Evolutionary conservation across 2,888 invertebrate species (phyloP), one percentile per base, ranked within the genome.

Genomic region (Oscheius sp.): DNA sequence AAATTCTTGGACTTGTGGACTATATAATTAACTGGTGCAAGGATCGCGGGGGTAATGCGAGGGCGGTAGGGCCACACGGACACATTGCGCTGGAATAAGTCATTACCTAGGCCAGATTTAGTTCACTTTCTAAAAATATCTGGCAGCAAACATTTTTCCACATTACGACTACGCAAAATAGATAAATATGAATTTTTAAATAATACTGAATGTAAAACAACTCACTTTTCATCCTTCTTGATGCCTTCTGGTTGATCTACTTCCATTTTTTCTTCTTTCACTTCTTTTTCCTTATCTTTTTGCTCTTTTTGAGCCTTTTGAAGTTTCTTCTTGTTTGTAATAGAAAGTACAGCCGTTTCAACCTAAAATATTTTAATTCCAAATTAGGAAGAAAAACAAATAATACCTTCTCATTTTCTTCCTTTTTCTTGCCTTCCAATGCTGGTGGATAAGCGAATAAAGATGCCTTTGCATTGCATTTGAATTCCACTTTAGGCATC

Each of bases 381-480:
- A 25, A 9, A 27, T 27, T 35, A 69, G n/a, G 18, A 29, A 49
- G 9, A 5, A 12, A 61, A 73, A 58, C 46, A 0, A 25, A 27
- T 43, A 29, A 16, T 13, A 77, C 96, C 88, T 98, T 95, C 89
- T 99, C 98, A 45, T 95, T 93, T 89, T 97, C 96, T 53, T 97
- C 96, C 77, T 96, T 95, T 91, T 98, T 98, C 91, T 99, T 98
- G 89, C 98, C 97, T 90, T 99, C 98, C 72, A 99, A 90, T 0
- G 96, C 93, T 9, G 98, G 94, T 0, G 98, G 97, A 88, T 99
- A 99, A 0, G 97, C 98, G 89, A 94, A 99, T 25, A 94, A 91
- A 1, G 96, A 96, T 6, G 98, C 97, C 87, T 94, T 94, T 0
- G 96, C 95, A 88, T 94, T 94, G 0, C 96, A 98, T 86, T 93